These are phyloP conservation scores for Tetheella fluctuosa DNA, from an alignment of 2,888 invertebrate genomes.

Conservation along the genomic window DNA sequence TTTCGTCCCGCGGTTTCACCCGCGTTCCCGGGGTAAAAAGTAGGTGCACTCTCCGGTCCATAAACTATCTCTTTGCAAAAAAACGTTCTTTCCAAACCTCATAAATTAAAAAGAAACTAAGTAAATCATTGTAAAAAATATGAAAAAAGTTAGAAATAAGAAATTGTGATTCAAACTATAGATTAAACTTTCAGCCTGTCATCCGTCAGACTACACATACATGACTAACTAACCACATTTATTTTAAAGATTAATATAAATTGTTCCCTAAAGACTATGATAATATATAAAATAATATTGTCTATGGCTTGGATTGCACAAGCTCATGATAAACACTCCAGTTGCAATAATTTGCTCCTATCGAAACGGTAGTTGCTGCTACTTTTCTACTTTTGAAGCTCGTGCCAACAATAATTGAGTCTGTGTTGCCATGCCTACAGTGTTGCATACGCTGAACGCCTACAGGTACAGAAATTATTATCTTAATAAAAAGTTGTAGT, in stretches of 20 bases:
- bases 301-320: neutral
- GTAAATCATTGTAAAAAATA: too few relatives aligned
- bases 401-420: neutral
- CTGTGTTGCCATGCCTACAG: neutral
- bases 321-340: neutral
- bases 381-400: neutral
- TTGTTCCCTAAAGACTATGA: neutral
- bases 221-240: too few relatives aligned
- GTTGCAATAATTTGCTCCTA: neutral
- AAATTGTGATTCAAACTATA: too few relatives aligned
- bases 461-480: neutral
- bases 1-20: too few relatives aligned
- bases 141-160: too few relatives aligned
- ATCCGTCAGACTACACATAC: neutral
- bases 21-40: too few relatives aligned
- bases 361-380: neutral
- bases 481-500: neutral
- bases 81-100: too few relatives aligned
- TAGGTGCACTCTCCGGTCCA: too few relatives aligned
- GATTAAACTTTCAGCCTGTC: too few relatives aligned
- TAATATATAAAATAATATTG: neutral
- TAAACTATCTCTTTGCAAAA: too few relatives aligned
- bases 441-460: neutral
- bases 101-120: too few relatives aligned
- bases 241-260: too few relatives aligned